Conservation (phyloP, 2,888 invertebrate species). For the Rotaria sp. region DNA sequence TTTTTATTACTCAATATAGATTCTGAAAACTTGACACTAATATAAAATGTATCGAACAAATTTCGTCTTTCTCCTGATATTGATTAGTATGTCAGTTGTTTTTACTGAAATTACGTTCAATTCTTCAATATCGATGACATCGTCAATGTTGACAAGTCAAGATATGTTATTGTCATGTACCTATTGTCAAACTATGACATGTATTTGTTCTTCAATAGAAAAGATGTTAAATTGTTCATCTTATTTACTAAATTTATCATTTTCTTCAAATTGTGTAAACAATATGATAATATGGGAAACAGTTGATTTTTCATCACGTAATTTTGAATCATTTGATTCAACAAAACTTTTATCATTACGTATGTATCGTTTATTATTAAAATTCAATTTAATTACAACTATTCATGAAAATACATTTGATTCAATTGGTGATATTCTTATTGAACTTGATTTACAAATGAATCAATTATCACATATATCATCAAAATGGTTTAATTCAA, state of each 20-base stretch:
- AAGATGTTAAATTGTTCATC: slow-evolving; percentile 2
- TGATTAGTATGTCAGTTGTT: background rate
- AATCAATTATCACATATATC: background rate
- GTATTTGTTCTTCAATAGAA: background rate
- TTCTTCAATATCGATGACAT: background rate
- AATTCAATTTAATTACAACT: background rate
- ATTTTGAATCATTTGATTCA: background rate
- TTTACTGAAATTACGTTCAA: background rate
- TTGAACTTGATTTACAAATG: slow-evolving; percentile 20
- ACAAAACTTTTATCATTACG: background rate
- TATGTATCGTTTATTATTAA: slow-evolving; percentile 3
- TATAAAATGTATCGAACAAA: background rate
- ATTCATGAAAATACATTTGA: background rate
- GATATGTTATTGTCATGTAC: background rate
- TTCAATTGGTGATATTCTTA: background rate
- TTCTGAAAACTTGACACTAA: background rate
- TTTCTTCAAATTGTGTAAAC: background rate
- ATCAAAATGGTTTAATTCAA: background rate
- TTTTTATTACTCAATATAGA: background rate
- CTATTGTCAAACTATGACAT: background rate
- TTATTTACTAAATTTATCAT: slow-evolving; percentile 17
- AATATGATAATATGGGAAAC: background rate
- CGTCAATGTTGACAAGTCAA: background rate
- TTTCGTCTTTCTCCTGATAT: background rate
- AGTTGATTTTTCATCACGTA: slow-evolving; percentile 25